Conservation (phyloP, 35 echinoderm and acorn worm species). For the Strongylocentrotus purpuratus region DNA sequence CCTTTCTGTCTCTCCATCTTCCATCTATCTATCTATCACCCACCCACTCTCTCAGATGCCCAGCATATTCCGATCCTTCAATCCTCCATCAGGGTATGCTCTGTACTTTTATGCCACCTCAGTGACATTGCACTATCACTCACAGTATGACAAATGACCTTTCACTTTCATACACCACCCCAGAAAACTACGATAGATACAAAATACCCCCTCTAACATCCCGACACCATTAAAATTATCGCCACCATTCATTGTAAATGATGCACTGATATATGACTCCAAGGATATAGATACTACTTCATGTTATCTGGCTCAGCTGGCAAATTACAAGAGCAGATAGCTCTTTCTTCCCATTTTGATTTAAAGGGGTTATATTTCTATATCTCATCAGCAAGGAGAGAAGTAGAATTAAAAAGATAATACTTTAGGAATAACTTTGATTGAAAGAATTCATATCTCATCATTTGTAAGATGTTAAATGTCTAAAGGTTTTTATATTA, state of each 20-base stretch:
- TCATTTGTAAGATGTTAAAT: no score
- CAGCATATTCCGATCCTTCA: no score
- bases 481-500: no score
- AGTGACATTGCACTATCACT: not conserved
- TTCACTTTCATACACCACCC: not conserved
- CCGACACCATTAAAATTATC: not conserved
- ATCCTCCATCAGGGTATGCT: not conserved
- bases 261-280: slow-evolving; percentile 2
- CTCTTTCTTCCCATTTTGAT: not conserved
- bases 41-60: not conserved
- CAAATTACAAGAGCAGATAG: not conserved
- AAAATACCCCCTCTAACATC: not conserved
- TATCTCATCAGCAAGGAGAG: not conserved
- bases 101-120: not conserved
- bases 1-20: not conserved
- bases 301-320: not conserved
- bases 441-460: no score
- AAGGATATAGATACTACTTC: not conserved
- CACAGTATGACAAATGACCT: not conserved
- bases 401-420: not conserved
- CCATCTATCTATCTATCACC: not conserved
- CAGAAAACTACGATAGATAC: not conserved
- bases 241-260: not conserved
- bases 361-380: not conserved
- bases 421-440: not conserved